phyloP scores from a whole-genome alignment of 2,113 vertebrate species.

The Hemiscyllium ocellatum region DNA sequence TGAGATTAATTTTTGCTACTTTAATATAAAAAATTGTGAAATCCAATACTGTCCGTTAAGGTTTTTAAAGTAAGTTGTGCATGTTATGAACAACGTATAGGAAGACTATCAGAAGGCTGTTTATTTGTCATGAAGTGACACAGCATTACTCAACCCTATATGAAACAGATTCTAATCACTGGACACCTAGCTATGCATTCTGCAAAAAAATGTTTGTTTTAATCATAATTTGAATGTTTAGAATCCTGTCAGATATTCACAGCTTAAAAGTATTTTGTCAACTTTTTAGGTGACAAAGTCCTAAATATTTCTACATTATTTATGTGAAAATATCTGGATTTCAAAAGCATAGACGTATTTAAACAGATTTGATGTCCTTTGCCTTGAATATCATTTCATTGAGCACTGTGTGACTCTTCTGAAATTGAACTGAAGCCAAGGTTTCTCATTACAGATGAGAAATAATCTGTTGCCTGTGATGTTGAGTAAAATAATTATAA shows the following conservation, averaged over 20 bases:
- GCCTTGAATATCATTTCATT: background rate
- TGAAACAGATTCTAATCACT: background rate
- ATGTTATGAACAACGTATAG: background rate
- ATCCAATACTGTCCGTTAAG: too few species aligned
- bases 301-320: background rate
- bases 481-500: background rate
- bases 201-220: too few species aligned
- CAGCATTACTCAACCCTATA: background rate
- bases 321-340: background rate
- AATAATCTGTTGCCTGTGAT: background rate
- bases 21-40: background rate
- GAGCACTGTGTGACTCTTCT: background rate
- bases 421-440: background rate
- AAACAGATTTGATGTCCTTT: background rate
- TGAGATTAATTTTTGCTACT: background rate
- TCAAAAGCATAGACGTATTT: background rate
- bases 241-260: background rate
- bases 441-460: background rate
- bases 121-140: background rate
- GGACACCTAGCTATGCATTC: background rate
- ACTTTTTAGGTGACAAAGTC: background rate
- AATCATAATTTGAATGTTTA: background rate
- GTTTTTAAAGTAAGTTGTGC: background rate
- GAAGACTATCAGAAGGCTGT: background rate
- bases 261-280: background rate